phyloP scores from a whole-genome alignment of 2,888 invertebrate genomes.

The Exocentrus adspersus region DNA sequence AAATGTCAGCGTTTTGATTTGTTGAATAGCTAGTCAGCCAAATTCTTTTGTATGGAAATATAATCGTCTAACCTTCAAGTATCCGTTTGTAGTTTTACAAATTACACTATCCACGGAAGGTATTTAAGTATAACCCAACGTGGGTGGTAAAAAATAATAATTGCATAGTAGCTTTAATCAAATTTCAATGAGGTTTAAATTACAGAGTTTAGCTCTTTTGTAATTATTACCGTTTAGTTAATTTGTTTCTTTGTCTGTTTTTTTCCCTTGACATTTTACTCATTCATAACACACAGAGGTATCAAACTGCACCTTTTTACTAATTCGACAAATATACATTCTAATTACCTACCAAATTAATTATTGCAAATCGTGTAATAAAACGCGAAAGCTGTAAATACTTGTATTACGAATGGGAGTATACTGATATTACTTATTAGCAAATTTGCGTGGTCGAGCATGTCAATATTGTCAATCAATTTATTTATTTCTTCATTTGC shows the following conservation, averaged over 20 bases:
- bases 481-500: constrained; percentile 29
- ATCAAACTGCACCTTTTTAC: neutral
- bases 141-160: constrained; percentile 1
- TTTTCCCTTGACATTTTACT: neutral
- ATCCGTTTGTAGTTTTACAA: neutral
- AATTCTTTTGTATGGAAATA: neutral
- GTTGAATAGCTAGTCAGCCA: neutral
- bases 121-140: neutral
- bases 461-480: constrained; percentile 31
- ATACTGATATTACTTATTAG: constrained; percentile 24
- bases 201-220: neutral
- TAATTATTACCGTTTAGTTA: neutral
- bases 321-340: no score
- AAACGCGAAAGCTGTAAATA: no score
- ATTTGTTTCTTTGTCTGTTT: neutral
- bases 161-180: neutral
- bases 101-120: neutral
- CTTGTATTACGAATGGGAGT: constrained; percentile 11
- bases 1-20: neutral
- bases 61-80: neutral
- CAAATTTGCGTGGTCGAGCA: constrained; percentile 27
- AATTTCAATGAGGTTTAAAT: neutral
- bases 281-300: no score
- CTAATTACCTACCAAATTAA: no score
- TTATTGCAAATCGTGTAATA: no score